These are phyloP conservation scores for Rutilus rutilus DNA, from an alignment of 2,113 vertebrate species.

Conservation along the genomic window DNA sequence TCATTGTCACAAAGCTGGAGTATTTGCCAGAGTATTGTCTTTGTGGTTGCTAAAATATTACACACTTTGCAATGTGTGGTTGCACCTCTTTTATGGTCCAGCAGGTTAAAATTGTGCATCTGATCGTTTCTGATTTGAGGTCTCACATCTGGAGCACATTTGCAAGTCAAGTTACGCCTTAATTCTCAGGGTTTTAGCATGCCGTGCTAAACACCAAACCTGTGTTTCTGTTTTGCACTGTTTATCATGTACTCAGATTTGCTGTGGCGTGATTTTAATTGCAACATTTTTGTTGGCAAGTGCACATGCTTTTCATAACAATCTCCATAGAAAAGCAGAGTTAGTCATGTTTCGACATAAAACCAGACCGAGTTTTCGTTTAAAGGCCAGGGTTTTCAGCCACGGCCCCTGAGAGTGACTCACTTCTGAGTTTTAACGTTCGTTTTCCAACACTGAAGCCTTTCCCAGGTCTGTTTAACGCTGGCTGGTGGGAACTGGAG, in stretches of 20 bases:
- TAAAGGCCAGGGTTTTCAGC: background rate
- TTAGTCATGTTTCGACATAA: background rate
- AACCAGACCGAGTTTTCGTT: background rate
- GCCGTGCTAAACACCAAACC: background rate
- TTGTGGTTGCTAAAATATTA: too few relatives aligned
- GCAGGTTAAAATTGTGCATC: too few relatives aligned
- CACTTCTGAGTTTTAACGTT: background rate
- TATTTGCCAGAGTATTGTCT: too few relatives aligned
- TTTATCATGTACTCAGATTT: background rate
- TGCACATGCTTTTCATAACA: background rate
- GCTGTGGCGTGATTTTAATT: background rate
- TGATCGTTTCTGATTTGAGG: too few relatives aligned
- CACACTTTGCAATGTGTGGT: background rate
- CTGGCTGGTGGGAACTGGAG: constrained; percentile 25
- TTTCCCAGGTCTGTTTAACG: constrained; percentile 23
- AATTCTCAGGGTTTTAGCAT: too few relatives aligned
- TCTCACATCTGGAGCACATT: too few relatives aligned
- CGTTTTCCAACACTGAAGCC: background rate
- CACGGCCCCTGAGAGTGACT: background rate
- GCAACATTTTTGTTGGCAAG: background rate
- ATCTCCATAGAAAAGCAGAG: background rate
- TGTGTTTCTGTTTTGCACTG: background rate
- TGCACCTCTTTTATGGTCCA: too few relatives aligned
- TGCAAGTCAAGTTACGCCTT: too few relatives aligned
- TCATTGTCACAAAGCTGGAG: too few relatives aligned